Evolutionary conservation across 2,888 invertebrate genomes (phyloP).

Genomic region (Drosophila kanekoi): DNA sequence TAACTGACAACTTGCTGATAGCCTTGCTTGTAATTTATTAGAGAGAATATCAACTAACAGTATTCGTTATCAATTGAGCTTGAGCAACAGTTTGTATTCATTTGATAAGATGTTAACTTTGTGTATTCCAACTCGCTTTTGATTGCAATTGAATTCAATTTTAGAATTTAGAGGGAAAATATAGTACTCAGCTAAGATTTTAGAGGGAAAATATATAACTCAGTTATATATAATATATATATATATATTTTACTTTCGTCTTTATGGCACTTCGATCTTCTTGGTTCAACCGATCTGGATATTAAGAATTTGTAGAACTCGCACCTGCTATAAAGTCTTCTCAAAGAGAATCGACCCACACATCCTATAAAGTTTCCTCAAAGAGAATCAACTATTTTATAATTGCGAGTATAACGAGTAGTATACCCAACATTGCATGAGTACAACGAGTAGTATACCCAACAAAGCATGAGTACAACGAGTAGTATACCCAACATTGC

Average conservation of each 20-base stretch:
- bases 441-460: not conserved
- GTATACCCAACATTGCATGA: not conserved
- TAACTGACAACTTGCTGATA: conserved; percentile 6
- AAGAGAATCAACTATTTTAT: not conserved
- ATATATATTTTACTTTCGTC: too few species aligned
- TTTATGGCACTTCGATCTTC: too few species aligned
- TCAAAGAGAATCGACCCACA: too few species aligned
- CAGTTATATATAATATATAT: too few species aligned
- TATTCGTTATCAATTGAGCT: conserved; percentile 2
- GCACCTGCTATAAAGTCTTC: too few species aligned
- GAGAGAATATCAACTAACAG: not conserved
- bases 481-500: not conserved
- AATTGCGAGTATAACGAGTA: not conserved
- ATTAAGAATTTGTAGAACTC: too few species aligned
- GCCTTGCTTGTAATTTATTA: conserved; percentile 14
- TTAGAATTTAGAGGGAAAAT: not conserved
- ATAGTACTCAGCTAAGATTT: too few species aligned
- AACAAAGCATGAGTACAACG: not conserved
- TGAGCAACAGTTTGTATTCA: not conserved
- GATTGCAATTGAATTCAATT: not conserved
- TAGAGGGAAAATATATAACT: too few species aligned
- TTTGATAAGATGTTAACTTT: conserved; percentile 6
- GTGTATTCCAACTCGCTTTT: not conserved
- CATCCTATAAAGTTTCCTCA: too few species aligned
- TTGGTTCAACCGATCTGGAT: too few species aligned